Evolutionary conservation across 1,140 invertebrate species (phyloP).

Genomic region (Apis mellifera): DNA sequence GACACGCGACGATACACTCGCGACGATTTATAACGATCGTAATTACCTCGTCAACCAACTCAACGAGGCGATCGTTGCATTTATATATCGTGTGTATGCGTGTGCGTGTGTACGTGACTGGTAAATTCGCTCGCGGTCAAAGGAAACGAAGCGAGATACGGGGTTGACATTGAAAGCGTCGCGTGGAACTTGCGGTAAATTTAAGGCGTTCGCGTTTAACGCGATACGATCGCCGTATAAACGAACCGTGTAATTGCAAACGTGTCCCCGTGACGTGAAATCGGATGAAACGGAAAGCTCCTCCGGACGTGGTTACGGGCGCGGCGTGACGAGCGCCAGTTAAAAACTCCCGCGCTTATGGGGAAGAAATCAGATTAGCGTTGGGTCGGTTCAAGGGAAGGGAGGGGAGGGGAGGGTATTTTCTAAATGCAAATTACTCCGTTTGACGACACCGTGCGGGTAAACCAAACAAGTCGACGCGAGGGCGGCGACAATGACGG

Average conservation of each 20-base stretch:
- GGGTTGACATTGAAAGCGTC: not conserved
- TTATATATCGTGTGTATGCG: too few species aligned
- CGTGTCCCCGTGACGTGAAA: conserved; percentile 52
- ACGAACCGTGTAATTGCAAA: conserved; percentile 57
- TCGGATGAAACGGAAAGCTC: conserved; percentile 33
- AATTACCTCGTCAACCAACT: not conserved
- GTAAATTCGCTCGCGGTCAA: conserved; percentile 13
- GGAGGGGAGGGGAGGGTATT: conserved; percentile 42
- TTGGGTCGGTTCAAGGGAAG: conserved; percentile 8
- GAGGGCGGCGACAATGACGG: not conserved
- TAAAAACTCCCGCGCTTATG: conserved; percentile 57
- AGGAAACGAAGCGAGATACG: not conserved
- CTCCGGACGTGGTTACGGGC: conserved; percentile 17
- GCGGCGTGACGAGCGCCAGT: conserved; percentile 58
- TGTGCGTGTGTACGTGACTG: not conserved
- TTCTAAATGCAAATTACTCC: conserved; percentile 69
- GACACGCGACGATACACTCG: conserved; percentile 6
- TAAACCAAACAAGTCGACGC: not conserved
- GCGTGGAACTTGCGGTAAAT: conserved; percentile 17
- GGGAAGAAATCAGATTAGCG: conserved; percentile 60
- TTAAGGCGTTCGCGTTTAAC: conserved; percentile 25
- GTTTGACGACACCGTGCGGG: conserved; percentile 26
- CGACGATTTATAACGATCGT: not conserved
- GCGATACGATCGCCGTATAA: conserved; percentile 45
- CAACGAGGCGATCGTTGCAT: not conserved